Evolutionary conservation across 2,888 invertebrate genomes (phyloP).

Genomic region (Gibbula magus): DNA sequence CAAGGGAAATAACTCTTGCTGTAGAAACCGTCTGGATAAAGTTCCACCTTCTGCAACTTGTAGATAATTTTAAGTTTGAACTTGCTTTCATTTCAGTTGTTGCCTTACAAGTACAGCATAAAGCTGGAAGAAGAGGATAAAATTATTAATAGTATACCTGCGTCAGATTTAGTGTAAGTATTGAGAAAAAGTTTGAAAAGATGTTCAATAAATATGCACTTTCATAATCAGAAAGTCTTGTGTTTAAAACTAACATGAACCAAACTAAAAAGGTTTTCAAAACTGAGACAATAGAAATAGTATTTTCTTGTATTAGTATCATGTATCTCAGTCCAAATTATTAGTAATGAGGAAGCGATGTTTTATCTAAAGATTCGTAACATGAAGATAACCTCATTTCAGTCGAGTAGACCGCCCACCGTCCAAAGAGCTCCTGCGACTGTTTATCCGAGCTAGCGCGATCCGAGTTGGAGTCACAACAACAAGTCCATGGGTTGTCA

Average conservation of each 20-base stretch:
- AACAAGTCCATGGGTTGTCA: conserved; percentile 75
- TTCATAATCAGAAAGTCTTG: too few species aligned
- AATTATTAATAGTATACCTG: conserved; percentile 72
- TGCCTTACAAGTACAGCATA: conserved; percentile 71
- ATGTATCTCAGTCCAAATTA: background rate
- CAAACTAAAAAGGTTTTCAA: background rate
- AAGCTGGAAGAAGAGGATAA: conserved; percentile 69
- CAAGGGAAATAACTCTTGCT: background rate
- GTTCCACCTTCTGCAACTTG: too few species aligned
- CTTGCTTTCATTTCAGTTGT: conserved; percentile 55
- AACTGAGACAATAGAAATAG: background rate
- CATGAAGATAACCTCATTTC: conserved; percentile 19
- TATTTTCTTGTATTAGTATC: background rate
- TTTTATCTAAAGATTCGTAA: too few species aligned
- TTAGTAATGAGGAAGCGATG: background rate
- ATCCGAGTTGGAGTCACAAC: conserved; percentile 68
- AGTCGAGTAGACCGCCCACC: conserved; percentile 69
- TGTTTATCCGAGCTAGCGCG: conserved; percentile 73
- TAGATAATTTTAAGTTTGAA: too few species aligned
- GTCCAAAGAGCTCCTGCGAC: conserved; percentile 73
- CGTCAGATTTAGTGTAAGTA: conserved; percentile 68
- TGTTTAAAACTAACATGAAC: too few species aligned
- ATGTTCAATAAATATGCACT: too few species aligned
- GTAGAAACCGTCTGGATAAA: too few species aligned
- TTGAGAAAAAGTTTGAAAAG: background rate